Percentiles rank a stretch among this genome's conserved stretches.
Evolutionary conservation across 1,140 invertebrate species (phyloP).

Genomic region (Phymastichus coffea): DNA sequence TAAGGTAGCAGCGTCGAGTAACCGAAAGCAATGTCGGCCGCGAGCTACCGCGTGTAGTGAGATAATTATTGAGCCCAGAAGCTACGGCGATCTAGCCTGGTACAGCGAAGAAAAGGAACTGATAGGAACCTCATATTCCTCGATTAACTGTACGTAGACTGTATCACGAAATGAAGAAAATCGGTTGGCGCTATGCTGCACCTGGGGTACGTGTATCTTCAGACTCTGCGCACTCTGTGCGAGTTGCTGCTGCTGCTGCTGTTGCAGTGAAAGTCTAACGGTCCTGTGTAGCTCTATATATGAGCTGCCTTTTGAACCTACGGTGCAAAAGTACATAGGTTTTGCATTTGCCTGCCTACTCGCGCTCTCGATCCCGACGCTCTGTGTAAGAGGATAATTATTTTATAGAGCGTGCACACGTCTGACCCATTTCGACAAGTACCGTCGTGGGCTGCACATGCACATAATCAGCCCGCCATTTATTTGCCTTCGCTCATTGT

Average conservation of each 20-base stretch:
- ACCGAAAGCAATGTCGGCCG: no score
- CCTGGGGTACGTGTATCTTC: background rate
- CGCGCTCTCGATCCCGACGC: no score
- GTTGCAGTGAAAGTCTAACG: slow-evolving; percentile 20
- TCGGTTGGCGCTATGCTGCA: no score
- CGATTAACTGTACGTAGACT: no score
- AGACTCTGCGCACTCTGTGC: background rate
- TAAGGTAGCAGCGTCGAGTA: no score
- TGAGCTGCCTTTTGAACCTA: slow-evolving; percentile 2
- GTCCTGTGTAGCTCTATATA: background rate
- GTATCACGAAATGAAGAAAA: no score
- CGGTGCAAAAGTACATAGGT: slow-evolving; percentile 13
- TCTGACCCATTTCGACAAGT: background rate
- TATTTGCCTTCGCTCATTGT: no score
- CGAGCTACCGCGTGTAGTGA: no score
- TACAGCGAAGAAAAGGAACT: no score
- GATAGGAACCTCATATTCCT: no score
- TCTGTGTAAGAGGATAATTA: slow-evolving; percentile 2
- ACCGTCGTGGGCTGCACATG: background rate
- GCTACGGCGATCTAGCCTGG: no score
- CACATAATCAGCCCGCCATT: slow-evolving; percentile 5
- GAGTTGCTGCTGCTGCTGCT: background rate
- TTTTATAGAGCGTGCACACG: background rate
- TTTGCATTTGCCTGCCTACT: slow-evolving; percentile 20
- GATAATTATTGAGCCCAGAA: no score